phyloP scores from a whole-genome alignment of 1,140 invertebrate genomes.

The Zaprionus inermis region DNA sequence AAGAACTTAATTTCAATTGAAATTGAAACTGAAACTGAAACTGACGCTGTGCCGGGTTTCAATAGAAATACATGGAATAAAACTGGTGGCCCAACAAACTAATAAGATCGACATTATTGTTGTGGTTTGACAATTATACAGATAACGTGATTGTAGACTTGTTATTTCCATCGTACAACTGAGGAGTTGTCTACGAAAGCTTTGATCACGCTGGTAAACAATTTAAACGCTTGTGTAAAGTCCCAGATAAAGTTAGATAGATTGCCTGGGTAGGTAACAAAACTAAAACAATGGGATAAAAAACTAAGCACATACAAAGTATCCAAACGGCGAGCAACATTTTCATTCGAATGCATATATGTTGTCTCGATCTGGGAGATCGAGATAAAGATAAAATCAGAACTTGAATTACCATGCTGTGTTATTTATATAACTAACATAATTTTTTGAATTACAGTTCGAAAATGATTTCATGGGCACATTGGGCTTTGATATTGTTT shows the following conservation, averaged over 20 bases:
- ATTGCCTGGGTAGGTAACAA: not conserved
- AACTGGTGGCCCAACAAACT: not conserved
- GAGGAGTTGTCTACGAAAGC: not conserved
- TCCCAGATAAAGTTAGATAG: not conserved
- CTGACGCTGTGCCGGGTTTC: not conserved
- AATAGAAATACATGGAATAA: not conserved
- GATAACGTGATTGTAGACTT: not conserved
- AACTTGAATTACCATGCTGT: not conserved
- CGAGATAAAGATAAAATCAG: not conserved
- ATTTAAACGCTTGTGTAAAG: not conserved
- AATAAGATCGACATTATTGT: not conserved
- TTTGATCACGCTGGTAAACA: not conserved
- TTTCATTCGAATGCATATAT: too few relatives aligned
- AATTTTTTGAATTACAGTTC: not conserved
- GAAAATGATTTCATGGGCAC: slow-evolving; percentile 33
- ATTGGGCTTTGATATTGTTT: not conserved
- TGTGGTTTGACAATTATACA: not conserved
- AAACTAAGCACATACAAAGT: too few relatives aligned
- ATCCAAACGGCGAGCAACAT: too few relatives aligned
- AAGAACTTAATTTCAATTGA: not conserved
- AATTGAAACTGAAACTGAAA: not conserved
- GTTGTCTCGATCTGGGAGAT: too few relatives aligned
- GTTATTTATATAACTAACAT: not conserved
- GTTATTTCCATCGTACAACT: not conserved
- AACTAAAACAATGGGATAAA: too few relatives aligned